phyloP scores from a whole-genome alignment of 92 coral and sea anemone genomes.

The Metridium senile region DNA sequence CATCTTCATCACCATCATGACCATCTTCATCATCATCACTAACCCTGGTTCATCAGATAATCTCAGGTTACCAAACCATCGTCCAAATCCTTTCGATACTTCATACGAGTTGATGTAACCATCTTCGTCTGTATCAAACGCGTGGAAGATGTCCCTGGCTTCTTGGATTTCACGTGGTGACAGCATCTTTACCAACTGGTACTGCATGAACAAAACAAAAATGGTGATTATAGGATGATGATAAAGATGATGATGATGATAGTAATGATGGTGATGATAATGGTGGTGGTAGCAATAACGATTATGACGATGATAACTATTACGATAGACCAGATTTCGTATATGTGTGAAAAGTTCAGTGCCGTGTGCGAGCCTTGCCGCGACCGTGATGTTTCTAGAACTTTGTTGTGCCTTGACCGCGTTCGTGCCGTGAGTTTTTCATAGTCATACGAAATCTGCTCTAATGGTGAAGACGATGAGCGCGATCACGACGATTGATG shows the following conservation, averaged over 20 bases:
- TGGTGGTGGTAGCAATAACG: too few relatives aligned
- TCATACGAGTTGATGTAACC: constrained; percentile 91
- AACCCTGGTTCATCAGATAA: constrained; percentile 54
- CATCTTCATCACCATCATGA: background rate
- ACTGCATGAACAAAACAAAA: constrained; percentile 38
- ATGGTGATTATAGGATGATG: background rate
- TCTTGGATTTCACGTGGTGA: constrained; percentile 91
- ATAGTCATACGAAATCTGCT: too few relatives aligned
- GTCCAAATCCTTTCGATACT: constrained; percentile 83
- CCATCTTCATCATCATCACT: background rate
- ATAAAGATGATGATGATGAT: background rate
- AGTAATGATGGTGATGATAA: background rate
- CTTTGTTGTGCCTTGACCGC: too few relatives aligned
- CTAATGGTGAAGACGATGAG: background rate
- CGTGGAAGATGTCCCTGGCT: constrained; percentile 93
- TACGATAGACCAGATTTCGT: too few relatives aligned
- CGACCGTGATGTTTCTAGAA: too few relatives aligned
- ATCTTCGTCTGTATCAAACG: constrained; percentile 96
- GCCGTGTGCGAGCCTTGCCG: too few relatives aligned
- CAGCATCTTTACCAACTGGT: constrained; percentile 80
- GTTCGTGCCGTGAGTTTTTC: too few relatives aligned
- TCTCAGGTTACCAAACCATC: constrained; percentile 96
- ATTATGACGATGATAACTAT: too few relatives aligned
- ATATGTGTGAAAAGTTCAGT: too few relatives aligned
- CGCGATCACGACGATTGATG: background rate